phyloP scores from a whole-genome alignment of 1,140 invertebrate genomes.

The Marisa cornuarietis region DNA sequence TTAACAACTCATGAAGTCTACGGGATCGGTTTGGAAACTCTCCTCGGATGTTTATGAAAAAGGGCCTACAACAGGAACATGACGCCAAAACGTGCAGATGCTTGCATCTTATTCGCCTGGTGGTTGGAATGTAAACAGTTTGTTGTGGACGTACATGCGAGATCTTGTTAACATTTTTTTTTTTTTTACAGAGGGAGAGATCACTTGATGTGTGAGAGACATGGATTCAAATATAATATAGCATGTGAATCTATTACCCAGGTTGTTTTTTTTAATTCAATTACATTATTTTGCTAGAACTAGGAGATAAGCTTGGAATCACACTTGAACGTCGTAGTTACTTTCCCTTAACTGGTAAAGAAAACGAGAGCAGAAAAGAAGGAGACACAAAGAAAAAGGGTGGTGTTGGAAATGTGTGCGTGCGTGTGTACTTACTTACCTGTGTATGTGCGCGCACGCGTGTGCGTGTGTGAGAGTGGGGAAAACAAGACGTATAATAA shows the following conservation, averaged over 20 bases:
- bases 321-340: not conserved
- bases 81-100: too few relatives aligned
- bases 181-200: not conserved
- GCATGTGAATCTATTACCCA: too few relatives aligned
- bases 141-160: not conserved
- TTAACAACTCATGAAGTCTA: too few relatives aligned
- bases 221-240: too few relatives aligned
- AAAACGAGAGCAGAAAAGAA: conserved; percentile 8
- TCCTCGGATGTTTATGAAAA: too few relatives aligned
- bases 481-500: too few relatives aligned
- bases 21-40: too few relatives aligned
- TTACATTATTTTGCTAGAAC: not conserved
- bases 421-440: not conserved
- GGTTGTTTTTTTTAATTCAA: not conserved
- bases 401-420: not conserved
- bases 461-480: not conserved
- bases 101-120: too few relatives aligned
- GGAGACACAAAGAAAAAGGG: conserved; percentile 3
- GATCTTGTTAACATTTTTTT: not conserved
- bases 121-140: too few relatives aligned
- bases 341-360: not conserved
- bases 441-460: not conserved
- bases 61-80: too few relatives aligned
- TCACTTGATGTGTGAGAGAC: not conserved
- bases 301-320: not conserved